A percentile compares a stretch with the other conserved stretches of the same genome.
These are phyloP conservation scores for Oxycera nigricornis DNA, from an alignment of 2,888 invertebrate species.

Conservation along the genomic window DNA sequence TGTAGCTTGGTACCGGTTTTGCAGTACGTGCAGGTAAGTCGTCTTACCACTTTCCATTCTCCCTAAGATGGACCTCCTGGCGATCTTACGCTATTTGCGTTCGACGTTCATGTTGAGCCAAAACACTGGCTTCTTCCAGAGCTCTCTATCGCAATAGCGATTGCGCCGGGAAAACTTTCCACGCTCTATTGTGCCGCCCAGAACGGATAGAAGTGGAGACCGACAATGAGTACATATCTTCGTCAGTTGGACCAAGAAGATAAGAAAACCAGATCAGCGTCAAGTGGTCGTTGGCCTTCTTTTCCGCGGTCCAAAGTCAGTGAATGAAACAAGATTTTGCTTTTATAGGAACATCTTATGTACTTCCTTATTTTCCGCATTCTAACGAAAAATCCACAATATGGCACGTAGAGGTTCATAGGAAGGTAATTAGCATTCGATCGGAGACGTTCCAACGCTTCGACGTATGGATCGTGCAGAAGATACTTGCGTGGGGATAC, in stretches of 20 bases:
- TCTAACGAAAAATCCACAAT: conserved; percentile 6
- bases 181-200: not conserved
- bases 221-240: not conserved
- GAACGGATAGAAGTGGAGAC: not conserved
- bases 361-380: conserved; percentile 6
- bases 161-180: not conserved
- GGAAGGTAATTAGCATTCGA: conserved; percentile 4
- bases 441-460: not conserved
- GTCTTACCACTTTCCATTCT: conserved; percentile 20
- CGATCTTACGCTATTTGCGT: not conserved
- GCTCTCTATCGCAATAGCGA: not conserved
- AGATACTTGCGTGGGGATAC: conserved; percentile 6
- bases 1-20: too few species aligned
- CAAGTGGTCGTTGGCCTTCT: conserved; percentile 21
- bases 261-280: not conserved
- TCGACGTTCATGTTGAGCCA: not conserved
- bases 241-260: not conserved
- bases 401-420: not conserved
- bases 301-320: not conserved
- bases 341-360: too few species aligned
- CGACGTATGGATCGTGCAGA: not conserved
- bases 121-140: not conserved
- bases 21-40: not conserved
- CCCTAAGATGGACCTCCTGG: not conserved
- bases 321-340: not conserved